phyloP scores from a whole-genome alignment of 2,797 vertebrate species.

The Pelodytes ibericus region DNA sequence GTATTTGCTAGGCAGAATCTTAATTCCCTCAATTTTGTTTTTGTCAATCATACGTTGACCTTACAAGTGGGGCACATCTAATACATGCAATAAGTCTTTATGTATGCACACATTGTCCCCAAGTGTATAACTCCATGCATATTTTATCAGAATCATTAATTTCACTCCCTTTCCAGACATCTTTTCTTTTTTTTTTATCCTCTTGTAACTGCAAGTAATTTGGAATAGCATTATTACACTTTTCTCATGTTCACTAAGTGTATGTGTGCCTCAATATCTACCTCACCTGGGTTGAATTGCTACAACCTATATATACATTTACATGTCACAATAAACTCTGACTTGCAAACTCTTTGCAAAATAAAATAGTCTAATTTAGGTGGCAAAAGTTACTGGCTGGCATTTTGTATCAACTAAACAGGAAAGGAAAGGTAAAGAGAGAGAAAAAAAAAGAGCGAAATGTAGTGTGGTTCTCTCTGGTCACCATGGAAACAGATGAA shows the following conservation, averaged over 20 bases:
- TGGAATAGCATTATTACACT: no score
- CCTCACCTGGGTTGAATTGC: background rate
- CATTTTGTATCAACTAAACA: constrained; percentile 41
- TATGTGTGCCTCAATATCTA: background rate
- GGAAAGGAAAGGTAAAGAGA: background rate
- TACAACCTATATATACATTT: background rate
- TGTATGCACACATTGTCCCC: background rate
- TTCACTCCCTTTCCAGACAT: constrained; percentile 8
- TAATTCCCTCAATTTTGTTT: constrained; percentile 8
- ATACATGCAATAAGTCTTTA: background rate
- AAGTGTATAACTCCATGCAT: constrained; percentile 1
- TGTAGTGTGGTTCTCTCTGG: constrained; percentile 55
- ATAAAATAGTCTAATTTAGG: background rate
- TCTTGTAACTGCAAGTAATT: constrained; percentile 17
- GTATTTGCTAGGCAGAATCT: background rate
- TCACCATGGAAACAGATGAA: constrained; percentile 67
- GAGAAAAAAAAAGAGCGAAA: constrained; percentile 43
- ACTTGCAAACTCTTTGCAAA: background rate
- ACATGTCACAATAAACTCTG: no score
- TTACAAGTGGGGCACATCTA: constrained; percentile 1
- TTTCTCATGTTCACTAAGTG: no score
- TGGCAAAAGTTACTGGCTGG: background rate
- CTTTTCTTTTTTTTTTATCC: background rate
- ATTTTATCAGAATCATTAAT: constrained; percentile 31
- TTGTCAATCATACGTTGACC: constrained; percentile 26